Base-by-base conservation (phyloP, 2,888 invertebrate genomes). In the Petrolisthes manimaculis region DNA sequence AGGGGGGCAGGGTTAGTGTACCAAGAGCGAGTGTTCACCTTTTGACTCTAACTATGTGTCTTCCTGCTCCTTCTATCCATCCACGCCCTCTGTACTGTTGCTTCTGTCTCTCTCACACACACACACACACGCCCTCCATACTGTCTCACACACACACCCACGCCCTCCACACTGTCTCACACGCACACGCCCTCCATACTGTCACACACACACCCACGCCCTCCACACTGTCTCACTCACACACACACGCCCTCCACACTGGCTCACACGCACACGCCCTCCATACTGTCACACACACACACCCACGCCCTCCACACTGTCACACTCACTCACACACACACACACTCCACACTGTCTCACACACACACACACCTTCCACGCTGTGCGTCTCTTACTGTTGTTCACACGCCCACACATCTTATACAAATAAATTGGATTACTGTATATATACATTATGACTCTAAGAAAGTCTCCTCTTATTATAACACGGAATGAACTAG, bases 361-460 rank as follows among this genome's bases (percentile, higher is more conserved):
- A 0, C 37, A 37, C 37, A 37, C 37, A 0, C 37, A 37, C 37
- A 2, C 37, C 37, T 2, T 37, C 37, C 37, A 37, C 37, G 2
- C 37, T 37, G 37, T 37, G 37, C 37, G 37, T 37, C 37, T 37
- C 37, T 37, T 37, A 37, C 37, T 37, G 37, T 2, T 37, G 37
- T 2, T 37, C 81, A 18, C 81, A 81, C 81, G 67, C 61, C 24
- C 81, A 81, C 21, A 24, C 77, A 81, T 51, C 21, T 37, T 37
- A 37, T 37, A 37, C 0, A 37, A 37, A 37, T 37, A 37, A 37
- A 37, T 37, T 37, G 37, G 37, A 37, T 37, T 37, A 37, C 37
- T 37, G 37, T 37, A 37, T 37, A 37, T 37, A 37, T n/a, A n/a
- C n/a, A n/a, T n/a, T n/a, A n/a, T 37, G 37, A 2, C 37, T 37